Percentiles rank a stretch among this genome's conserved stretches.
These are phyloP conservation scores for Onychomys leucogaster DNA, from an alignment of 2,797 vertebrate species.

Conservation along the genomic window DNA sequence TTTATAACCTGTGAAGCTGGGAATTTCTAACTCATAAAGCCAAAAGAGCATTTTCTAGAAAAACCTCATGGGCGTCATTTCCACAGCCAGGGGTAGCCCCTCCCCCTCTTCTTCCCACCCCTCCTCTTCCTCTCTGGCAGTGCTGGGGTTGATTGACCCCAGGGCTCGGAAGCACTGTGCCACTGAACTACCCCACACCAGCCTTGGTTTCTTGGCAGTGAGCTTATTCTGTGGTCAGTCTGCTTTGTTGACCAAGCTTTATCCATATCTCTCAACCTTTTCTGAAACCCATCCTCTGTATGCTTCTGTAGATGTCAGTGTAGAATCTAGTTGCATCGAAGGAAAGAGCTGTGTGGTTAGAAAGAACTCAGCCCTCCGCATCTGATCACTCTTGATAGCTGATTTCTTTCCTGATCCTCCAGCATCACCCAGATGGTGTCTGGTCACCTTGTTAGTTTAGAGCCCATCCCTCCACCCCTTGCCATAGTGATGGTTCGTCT, in stretches of 20 bases:
- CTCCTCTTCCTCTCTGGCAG: neutral
- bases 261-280: neutral
- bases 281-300: neutral
- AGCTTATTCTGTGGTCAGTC: neutral
- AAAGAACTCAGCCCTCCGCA: neutral
- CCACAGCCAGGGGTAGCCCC: neutral
- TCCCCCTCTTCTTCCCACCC: neutral
- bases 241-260: neutral
- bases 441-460: neutral
- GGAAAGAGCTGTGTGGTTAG: neutral
- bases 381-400: neutral
- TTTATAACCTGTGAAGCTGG: neutral
- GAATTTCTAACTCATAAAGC: neutral
- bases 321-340: neutral
- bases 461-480: neutral
- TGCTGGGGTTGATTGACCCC: neutral
- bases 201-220: neutral
- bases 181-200: neutral
- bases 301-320: neutral
- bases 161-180: neutral
- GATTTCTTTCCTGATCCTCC: neutral
- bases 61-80: neutral
- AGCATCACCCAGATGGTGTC: neutral
- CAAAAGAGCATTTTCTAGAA: slow-evolving; percentile 8
- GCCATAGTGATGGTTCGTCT: neutral